A percentile compares a stretch with the other conserved stretches of the same genome.
These are phyloP conservation scores for Montipora capitata DNA, from an alignment of 92 coral and sea anemone species.

Conservation along the genomic window DNA sequence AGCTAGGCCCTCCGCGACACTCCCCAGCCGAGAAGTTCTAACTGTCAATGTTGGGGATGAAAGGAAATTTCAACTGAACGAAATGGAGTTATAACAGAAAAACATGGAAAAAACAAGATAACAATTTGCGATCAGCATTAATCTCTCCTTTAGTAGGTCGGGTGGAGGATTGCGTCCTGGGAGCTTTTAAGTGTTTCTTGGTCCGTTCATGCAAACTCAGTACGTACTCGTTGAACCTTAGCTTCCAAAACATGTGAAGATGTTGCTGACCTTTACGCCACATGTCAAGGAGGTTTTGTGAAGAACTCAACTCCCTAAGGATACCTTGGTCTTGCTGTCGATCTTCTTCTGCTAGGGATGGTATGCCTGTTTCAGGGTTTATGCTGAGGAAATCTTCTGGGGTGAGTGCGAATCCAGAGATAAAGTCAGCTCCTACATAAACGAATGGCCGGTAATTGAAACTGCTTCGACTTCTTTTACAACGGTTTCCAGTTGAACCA, in stretches of 20 bases:
- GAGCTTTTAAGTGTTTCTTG: neutral
- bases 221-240: slow-evolving; percentile 7
- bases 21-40: slow-evolving; percentile 28
- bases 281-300: slow-evolving; percentile 1
- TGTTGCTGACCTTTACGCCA: slow-evolving; percentile 17
- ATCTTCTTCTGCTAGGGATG: neutral
- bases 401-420: slow-evolving; percentile 8
- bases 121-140: neutral
- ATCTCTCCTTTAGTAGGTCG: neutral
- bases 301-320: neutral
- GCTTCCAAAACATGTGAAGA: slow-evolving; percentile 5
- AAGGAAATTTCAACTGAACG: slow-evolving; percentile 8
- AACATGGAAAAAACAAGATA: neutral
- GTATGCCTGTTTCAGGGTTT: slow-evolving; percentile 8
- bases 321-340: neutral
- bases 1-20: slow-evolving; percentile 12
- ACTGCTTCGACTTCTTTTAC: neutral
- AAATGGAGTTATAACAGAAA: neutral
- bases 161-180: neutral
- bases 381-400: slow-evolving; percentile 8
- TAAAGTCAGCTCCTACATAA: neutral
- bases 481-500: neutral
- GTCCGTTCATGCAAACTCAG: neutral
- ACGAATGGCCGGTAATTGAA: neutral
- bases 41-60: slow-evolving; percentile 9